These are phyloP conservation scores for Cephus runcator DNA, from an alignment of 2,888 invertebrate species.

Conservation along the genomic window DNA sequence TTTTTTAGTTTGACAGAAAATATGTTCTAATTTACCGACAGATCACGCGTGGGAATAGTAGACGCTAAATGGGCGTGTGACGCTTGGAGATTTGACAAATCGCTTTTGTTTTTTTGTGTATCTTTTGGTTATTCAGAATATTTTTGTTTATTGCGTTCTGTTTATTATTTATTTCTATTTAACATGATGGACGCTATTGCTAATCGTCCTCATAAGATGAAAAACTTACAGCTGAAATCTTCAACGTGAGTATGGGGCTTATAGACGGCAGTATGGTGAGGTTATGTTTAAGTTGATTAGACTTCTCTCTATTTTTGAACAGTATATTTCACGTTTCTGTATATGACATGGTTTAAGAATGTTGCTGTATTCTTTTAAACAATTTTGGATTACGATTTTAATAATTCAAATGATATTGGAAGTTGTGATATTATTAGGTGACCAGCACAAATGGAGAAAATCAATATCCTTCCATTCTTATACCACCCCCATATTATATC, in stretches of 20 bases:
- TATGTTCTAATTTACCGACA: neutral
- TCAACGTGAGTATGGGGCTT: neutral
- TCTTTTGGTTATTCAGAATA: neutral
- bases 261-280: neutral
- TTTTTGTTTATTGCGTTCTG: neutral
- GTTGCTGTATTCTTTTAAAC: neutral
- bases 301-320: neutral
- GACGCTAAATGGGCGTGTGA: neutral
- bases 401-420: neutral
- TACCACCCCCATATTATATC: neutral
- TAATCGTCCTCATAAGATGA: neutral
- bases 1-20: neutral
- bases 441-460: neutral
- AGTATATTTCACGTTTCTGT: neutral
- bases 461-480: slow-evolving; percentile 1
- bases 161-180: neutral
- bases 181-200: slow-evolving; percentile 6
- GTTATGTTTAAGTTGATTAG: neutral
- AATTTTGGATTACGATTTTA: neutral
- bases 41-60: neutral
- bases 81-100: neutral
- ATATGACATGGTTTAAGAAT: neutral
- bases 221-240: neutral
- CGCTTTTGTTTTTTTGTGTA: neutral
- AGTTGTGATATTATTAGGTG: neutral